phyloP scores from a whole-genome alignment of 92 coral and sea anemone genomes.

The Epizoanthus scotinus region DNA sequence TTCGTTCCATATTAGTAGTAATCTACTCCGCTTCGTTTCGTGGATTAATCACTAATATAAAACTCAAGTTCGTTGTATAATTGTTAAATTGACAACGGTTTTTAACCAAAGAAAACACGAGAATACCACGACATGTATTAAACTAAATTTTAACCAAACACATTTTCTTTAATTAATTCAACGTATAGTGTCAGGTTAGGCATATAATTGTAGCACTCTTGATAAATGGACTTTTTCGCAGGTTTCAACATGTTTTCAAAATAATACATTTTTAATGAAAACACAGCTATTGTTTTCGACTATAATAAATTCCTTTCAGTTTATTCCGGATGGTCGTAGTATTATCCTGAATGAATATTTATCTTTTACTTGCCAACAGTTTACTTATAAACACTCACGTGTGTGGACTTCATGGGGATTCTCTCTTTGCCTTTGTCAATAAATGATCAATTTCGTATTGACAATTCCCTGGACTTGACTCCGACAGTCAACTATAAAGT shows the following conservation, averaged over 20 bases:
- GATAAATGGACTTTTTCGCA: too few relatives aligned
- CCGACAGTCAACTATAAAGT: not conserved
- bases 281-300: not conserved
- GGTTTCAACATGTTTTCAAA: not conserved
- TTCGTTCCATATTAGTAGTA: too few relatives aligned
- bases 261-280: conserved; percentile 30
- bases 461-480: not conserved
- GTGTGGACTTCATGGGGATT: not conserved
- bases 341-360: not conserved
- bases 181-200: too few relatives aligned
- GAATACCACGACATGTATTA: too few relatives aligned
- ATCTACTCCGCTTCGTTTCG: too few relatives aligned
- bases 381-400: not conserved
- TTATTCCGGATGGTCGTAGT: not conserved
- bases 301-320: not conserved
- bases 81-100: too few relatives aligned
- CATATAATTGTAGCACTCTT: too few relatives aligned
- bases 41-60: too few relatives aligned
- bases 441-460: not conserved
- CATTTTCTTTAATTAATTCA: too few relatives aligned
- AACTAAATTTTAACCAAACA: too few relatives aligned
- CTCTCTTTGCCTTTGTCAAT: not conserved
- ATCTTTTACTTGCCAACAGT: not conserved
- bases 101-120: too few relatives aligned
- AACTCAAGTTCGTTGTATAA: too few relatives aligned